Evolutionary conservation across 2,113 vertebrate genomes (phyloP).

Genomic region (Oxyruncus cristatus): DNA sequence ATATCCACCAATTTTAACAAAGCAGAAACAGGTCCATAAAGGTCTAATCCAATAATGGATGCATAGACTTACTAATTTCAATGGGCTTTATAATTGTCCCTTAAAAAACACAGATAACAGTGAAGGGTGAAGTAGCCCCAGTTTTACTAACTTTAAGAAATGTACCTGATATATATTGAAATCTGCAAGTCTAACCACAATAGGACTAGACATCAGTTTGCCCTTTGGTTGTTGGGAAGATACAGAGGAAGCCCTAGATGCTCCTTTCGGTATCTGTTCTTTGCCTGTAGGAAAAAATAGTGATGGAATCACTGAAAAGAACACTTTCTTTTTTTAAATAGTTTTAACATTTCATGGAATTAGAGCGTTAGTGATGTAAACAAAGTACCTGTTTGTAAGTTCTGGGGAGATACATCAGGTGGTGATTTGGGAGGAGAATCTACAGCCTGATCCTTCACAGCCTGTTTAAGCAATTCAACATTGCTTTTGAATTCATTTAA

Average conservation of each 20-base stretch:
- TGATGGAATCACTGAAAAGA: neutral
- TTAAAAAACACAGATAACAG: neutral
- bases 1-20: neutral
- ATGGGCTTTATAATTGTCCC: neutral
- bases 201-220: conserved; percentile 94
- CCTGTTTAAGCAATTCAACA: conserved; percentile 90
- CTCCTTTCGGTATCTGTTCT: conserved; percentile 72
- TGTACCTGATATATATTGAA: conserved; percentile 97
- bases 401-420: conserved; percentile 80
- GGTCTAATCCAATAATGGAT: neutral
- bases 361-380: neutral
- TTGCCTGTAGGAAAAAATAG: conserved; percentile 73
- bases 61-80: neutral
- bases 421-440: conserved; percentile 72
- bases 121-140: neutral
- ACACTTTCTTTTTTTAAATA: neutral
- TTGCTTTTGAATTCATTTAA: conserved; percentile 91
- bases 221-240: conserved; percentile 79
- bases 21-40: conserved; percentile 2
- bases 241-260: conserved; percentile 76
- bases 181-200: conserved; percentile 95
- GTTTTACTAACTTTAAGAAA: conserved; percentile 32
- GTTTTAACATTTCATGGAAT: neutral
- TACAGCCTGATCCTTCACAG: conserved; percentile 79
- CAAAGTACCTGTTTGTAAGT: conserved; percentile 72